Base-by-base conservation (phyloP, 2,888 invertebrate species). In the Lamellibrachia columna region DNA sequence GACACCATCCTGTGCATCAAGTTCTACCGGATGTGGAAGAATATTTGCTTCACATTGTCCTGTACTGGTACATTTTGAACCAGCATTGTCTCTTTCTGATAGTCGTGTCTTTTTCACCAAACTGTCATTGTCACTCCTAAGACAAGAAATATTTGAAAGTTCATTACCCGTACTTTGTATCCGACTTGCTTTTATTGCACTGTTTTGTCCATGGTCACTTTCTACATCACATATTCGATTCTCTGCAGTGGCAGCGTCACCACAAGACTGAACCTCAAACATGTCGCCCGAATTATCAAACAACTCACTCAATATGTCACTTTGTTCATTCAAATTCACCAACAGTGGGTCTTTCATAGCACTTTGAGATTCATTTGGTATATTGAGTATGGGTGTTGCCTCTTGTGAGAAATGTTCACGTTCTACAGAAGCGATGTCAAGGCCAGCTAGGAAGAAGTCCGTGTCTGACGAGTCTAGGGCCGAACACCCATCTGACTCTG, bases 211-310 rank as follows among this genome's bases (percentile, higher is more conserved):
- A 7, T 94, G 94, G 52, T 90, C 94, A 28, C 93, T 93, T 2
- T 94, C 93, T 53, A 94, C 94, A 94, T 95, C 55, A 75, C 60
- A 15, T 60, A 60, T 60, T 60, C 15, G 60, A 60, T 95, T 28
- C 94, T 93, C 93, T 95, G 93, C 55, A 95, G 93, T 90, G 93
- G 90, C 91, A 94, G 92, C 92, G 94, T 95, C 2, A 0, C 6
- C 75, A 75, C 15, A 75, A 95, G 93, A 92, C 93, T 94, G 58
- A 95, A 95, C 92, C 95, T 95, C 58, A 95, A 93, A 28, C 94
- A 94, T 22, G 92, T 93, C 58, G 93, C 91, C 52, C 58, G 92
- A 91, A 58, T 91, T 28, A 75, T 75, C 75, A 75, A 75, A 75
- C 22, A 75, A 22, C 75, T 75, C 75, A 75, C 75, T 75, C 75